phyloP scores from a whole-genome alignment of 2,888 invertebrate genomes.

The Leptopilina syphax region DNA sequence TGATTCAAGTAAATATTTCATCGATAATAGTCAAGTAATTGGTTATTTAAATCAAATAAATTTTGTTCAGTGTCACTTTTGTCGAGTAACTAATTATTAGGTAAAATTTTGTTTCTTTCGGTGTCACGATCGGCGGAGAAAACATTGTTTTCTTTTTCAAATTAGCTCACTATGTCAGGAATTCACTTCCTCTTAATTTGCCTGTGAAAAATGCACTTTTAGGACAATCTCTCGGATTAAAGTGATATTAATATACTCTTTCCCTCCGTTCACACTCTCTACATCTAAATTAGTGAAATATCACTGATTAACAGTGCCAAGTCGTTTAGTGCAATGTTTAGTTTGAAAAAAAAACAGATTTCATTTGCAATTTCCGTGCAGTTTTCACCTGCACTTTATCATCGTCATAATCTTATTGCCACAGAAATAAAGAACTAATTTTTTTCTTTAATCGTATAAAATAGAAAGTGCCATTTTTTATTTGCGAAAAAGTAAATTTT shows the following conservation, averaged over 20 bases:
- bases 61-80: too few species aligned
- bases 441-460: not conserved
- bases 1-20: too few species aligned
- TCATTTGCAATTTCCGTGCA: constrained; percentile 1
- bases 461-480: not conserved
- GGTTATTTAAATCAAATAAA: too few species aligned
- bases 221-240: constrained; percentile 10
- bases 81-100: too few species aligned
- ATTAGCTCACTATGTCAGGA: too few species aligned
- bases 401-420: not conserved
- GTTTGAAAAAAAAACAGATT: not conserved
- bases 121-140: too few species aligned
- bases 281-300: constrained; percentile 29
- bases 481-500: not conserved
- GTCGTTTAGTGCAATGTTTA: constrained; percentile 12
- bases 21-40: too few species aligned
- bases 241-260: constrained; percentile 6
- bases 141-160: too few species aligned
- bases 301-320: constrained; percentile 33
- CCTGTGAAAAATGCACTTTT: constrained; percentile 3
- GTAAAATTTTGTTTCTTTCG: too few species aligned
- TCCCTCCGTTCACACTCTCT: constrained; percentile 35
- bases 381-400: constrained; percentile 1
- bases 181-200: constrained; percentile 30
- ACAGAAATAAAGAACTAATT: not conserved